Percentiles rank a stretch among this genome's conserved stretches.
phyloP scores from a whole-genome alignment of 2,113 vertebrate species.

The Numida meleagris region DNA sequence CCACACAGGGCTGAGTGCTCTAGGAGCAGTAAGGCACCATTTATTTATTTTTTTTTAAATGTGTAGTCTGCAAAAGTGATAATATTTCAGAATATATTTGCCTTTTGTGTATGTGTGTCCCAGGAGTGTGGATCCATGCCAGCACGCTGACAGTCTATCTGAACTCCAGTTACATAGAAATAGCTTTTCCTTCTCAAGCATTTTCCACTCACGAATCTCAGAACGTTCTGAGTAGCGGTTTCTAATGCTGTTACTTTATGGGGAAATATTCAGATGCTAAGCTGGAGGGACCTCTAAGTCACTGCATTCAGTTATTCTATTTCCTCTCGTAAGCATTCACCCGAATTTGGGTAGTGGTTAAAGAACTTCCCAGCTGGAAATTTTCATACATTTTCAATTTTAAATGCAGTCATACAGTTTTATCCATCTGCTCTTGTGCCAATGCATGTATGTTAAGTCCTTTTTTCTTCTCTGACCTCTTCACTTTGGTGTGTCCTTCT shows the following conservation, averaged over 20 bases:
- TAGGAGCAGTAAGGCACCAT: neutral
- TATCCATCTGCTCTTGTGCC: neutral
- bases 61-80: neutral
- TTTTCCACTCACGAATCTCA: constrained; percentile 22
- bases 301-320: neutral
- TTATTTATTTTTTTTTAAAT: neutral
- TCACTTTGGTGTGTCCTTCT: neutral
- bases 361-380: neutral
- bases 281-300: constrained; percentile 7
- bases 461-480: constrained; percentile 11
- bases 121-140: neutral
- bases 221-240: neutral
- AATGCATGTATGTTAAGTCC: neutral
- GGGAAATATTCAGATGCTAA: neutral
- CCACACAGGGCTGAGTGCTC: neutral
- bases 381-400: neutral
- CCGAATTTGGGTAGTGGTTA: neutral
- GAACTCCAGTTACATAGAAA: neutral
- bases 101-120: neutral
- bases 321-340: neutral
- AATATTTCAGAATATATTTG: neutral
- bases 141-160: neutral
- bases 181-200: neutral
- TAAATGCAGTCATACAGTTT: neutral
- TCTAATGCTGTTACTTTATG: neutral